phyloP scores from a whole-genome alignment of 1,140 invertebrate species.

The Pentalonia nigronervosa region DNA sequence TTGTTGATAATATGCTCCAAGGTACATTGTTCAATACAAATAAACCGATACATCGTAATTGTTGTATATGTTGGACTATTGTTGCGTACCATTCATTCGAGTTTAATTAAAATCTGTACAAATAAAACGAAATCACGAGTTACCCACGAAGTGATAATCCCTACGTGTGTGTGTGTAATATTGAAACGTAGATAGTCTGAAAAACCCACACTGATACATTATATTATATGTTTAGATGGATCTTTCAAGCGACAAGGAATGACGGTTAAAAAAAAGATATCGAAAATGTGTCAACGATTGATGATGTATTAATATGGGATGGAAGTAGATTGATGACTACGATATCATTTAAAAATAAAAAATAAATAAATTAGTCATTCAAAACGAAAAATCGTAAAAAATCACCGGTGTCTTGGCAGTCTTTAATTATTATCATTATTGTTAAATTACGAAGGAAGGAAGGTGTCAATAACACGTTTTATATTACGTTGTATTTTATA shows the following conservation, averaged over 20 bases:
- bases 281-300: neutral
- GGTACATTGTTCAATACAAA: neutral
- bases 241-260: neutral
- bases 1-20: neutral
- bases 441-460: neutral
- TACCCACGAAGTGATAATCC: neutral
- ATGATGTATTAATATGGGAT: neutral
- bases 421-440: neutral
- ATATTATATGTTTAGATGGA: neutral
- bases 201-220: neutral
- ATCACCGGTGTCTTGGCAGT: neutral
- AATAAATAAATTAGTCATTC: neutral
- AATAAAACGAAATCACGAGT: neutral
- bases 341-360: neutral
- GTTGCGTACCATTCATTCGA: neutral
- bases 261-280: neutral
- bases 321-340: neutral
- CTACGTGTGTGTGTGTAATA: neutral
- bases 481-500: neutral
- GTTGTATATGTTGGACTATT: neutral
- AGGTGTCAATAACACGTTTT: neutral
- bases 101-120: neutral
- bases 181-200: neutral
- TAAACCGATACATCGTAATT: neutral
- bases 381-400: neutral